These are phyloP conservation scores for Orthonyx spaldingii DNA, from an alignment of 2,113 vertebrate genomes.

Conservation along the genomic window DNA sequence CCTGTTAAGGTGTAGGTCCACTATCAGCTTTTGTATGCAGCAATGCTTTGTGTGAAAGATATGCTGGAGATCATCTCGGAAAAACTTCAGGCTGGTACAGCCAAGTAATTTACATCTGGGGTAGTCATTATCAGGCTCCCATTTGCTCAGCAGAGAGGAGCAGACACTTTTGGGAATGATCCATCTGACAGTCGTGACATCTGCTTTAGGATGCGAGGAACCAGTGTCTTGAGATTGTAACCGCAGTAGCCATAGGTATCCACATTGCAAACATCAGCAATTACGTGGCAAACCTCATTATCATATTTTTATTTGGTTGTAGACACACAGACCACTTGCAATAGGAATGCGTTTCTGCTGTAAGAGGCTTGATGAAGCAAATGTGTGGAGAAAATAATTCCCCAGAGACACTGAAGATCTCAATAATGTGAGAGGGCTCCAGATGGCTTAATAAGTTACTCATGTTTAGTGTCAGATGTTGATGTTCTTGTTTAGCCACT, in stretches of 20 bases:
- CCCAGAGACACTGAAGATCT: background rate
- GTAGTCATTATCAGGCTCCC: background rate
- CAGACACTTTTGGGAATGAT: background rate
- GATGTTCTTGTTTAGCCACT: background rate
- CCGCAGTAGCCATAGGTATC: rapidly evolving
- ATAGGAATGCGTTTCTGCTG: background rate
- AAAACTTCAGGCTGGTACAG: background rate
- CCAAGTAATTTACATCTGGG: background rate
- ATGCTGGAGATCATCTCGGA: background rate
- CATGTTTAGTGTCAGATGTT: background rate
- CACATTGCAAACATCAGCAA: background rate
- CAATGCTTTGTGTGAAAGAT: background rate
- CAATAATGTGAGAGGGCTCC: background rate
- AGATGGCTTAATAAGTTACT: background rate
- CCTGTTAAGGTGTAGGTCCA: background rate
- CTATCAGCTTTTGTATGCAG: background rate
- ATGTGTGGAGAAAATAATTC: background rate
- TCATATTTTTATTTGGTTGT: background rate
- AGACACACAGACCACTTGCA: background rate
- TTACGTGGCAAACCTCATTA: background rate
- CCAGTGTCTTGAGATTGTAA: background rate
- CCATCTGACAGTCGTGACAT: background rate
- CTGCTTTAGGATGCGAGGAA: background rate
- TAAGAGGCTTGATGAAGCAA: background rate
- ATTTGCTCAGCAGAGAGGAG: background rate